Evolutionary conservation across 1,140 invertebrate species (phyloP).

Genomic region (Neuroterus valhalla): DNA sequence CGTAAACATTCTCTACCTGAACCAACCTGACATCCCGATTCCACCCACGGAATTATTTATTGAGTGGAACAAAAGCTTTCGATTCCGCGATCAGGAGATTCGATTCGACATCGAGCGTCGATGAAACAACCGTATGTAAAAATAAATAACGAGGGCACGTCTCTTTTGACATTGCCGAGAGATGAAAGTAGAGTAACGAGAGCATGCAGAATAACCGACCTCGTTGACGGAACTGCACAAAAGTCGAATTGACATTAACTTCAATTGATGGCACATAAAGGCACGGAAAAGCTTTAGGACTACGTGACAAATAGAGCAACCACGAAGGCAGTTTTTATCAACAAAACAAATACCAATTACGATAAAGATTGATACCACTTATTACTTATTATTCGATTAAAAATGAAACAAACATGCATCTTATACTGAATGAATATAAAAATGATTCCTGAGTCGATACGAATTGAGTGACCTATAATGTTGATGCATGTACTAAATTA

Average conservation of each 20-base stretch:
- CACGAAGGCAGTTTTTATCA: background rate
- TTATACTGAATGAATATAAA: no score
- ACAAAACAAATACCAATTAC: background rate
- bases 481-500: no score
- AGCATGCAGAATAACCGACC: constrained; percentile 29
- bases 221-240: constrained; percentile 7
- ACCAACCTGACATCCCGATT: background rate
- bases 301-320: constrained; percentile 41
- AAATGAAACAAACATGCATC: no score
- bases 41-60: no score
- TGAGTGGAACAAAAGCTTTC: constrained; percentile 38
- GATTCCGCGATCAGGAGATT: constrained; percentile 41
- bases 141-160: constrained; percentile 25
- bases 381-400: no score
- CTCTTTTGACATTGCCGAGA: constrained; percentile 41
- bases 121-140: constrained; percentile 32
- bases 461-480: no score
- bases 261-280: constrained; percentile 44
- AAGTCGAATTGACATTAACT: constrained; percentile 37
- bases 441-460: no score
- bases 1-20: constrained; percentile 12
- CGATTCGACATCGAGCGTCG: constrained; percentile 47
- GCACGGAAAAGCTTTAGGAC: constrained; percentile 26
- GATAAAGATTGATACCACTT: background rate
- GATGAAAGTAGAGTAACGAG: constrained; percentile 27